A percentile compares a stretch with the other conserved stretches of the same genome.
phyloP scores from a whole-genome alignment of 2,888 invertebrate genomes.

The Sericinus montela region DNA sequence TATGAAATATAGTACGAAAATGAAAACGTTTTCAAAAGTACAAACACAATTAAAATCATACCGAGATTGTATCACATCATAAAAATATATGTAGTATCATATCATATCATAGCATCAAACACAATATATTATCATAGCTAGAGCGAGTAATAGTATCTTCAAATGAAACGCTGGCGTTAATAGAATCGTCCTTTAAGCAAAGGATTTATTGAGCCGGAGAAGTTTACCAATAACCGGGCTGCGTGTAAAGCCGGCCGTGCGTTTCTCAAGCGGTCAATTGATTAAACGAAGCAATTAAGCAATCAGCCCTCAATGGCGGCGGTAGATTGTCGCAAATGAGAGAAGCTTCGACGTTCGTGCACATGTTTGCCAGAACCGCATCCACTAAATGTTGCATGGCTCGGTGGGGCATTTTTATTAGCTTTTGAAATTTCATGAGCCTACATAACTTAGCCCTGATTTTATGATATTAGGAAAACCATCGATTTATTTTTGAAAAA shows the following conservation, averaged over 20 bases:
- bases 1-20: no score
- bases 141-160: no score
- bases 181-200: conserved; percentile 57
- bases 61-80: no score
- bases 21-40: no score
- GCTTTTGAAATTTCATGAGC: conserved; percentile 6
- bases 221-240: conserved; percentile 52
- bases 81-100: no score
- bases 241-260: conserved; percentile 48
- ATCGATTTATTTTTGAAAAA: no score
- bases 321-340: conserved; percentile 71
- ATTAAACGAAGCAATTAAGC: conserved; percentile 79
- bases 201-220: conserved; percentile 65
- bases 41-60: no score
- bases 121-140: no score
- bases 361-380: conserved; percentile 28
- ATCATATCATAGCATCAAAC: no score
- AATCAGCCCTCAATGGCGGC: conserved; percentile 70
- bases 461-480: no score
- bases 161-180: conserved; percentile 30
- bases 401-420: conserved; percentile 7
- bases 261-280: conserved; percentile 74
- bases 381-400: conserved; percentile 3
- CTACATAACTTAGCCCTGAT: no score
- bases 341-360: conserved; percentile 42